Percentiles rank a stretch among this genome's conserved stretches.
These are phyloP conservation scores for Grantiella picta DNA, from an alignment of 2,113 vertebrate species.

Conservation along the genomic window DNA sequence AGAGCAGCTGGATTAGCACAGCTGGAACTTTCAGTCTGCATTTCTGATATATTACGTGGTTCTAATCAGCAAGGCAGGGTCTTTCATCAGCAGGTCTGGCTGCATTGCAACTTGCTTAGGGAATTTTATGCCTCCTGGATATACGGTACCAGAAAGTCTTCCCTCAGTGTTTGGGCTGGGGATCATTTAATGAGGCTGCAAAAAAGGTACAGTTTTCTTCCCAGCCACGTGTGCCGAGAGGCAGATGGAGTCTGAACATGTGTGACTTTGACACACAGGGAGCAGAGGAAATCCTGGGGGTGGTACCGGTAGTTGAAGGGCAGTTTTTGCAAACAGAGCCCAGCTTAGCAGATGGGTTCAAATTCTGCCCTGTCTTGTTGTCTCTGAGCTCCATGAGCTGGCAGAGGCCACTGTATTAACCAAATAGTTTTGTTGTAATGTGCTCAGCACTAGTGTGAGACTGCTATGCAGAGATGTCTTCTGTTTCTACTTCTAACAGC, in stretches of 20 bases:
- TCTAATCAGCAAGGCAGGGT: neutral
- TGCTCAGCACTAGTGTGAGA: conserved; percentile 43
- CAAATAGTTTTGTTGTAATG: conserved; percentile 63
- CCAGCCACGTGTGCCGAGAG: fast-evolving
- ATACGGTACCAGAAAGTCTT: neutral
- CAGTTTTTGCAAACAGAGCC: neutral
- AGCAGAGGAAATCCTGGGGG: neutral
- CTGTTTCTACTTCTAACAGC: conserved; percentile 75
- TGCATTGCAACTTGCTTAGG: neutral
- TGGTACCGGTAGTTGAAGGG: neutral
- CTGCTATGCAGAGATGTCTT: conserved; percentile 65
- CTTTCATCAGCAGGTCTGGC: neutral
- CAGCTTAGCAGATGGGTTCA: neutral
- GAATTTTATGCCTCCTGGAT: neutral
- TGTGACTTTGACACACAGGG: neutral
- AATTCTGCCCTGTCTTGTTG: conserved; percentile 41
- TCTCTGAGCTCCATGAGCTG: conserved; percentile 36
- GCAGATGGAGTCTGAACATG: neutral
- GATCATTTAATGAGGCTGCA: neutral
- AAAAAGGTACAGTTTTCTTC: neutral
- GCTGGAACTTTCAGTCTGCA: neutral
- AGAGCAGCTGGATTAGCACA: neutral
- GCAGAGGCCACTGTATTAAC: conserved; percentile 51
- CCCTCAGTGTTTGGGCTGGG: neutral
- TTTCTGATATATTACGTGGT: neutral